A percentile compares a stretch with the other conserved stretches of the same genome.
Evolutionary conservation across 2,888 invertebrate genomes (phyloP).

Genomic region (Petrophora chlorosata): DNA sequence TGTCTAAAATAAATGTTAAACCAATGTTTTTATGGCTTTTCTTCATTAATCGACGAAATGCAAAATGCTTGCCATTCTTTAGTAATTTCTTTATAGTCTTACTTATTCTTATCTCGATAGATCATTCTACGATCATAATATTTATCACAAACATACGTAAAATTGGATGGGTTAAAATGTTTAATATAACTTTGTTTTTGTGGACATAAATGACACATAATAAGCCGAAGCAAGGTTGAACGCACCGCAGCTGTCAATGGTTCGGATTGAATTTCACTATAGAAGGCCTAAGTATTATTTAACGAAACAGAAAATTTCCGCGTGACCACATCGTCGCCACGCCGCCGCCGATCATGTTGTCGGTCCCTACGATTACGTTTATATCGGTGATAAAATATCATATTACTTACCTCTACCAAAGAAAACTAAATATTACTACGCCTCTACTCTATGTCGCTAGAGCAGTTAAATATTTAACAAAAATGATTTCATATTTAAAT

Average conservation of each 20-base stretch:
- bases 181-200: slow-evolving; percentile 19
- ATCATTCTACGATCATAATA: slow-evolving; percentile 1
- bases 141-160: background rate
- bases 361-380: slow-evolving; percentile 54
- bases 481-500: slow-evolving; percentile 19
- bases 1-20: slow-evolving; percentile 38
- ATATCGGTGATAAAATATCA: slow-evolving; percentile 53
- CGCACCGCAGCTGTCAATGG: slow-evolving; percentile 61
- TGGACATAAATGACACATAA: slow-evolving; percentile 26
- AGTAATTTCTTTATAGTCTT: slow-evolving; percentile 1
- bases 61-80: slow-evolving; percentile 9
- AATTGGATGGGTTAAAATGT: slow-evolving; percentile 2
- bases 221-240: slow-evolving; percentile 42
- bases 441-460: slow-evolving; percentile 28
- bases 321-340: slow-evolving; percentile 22
- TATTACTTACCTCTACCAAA: slow-evolving; percentile 57
- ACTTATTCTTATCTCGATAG: background rate
- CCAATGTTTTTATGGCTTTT: slow-evolving; percentile 30
- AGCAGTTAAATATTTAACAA: slow-evolving; percentile 10
- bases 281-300: slow-evolving; percentile 49
- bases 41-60: slow-evolving; percentile 23
- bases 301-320: slow-evolving; percentile 51
- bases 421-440: too few relatives aligned
- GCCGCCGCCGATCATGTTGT: slow-evolving; percentile 40
- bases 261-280: slow-evolving; percentile 57